Percentiles rank a stretch among this genome's conserved stretches.
Conservation (phyloP, 1,140 invertebrate genomes). For the Ditylenchus dipsaci region DNA sequence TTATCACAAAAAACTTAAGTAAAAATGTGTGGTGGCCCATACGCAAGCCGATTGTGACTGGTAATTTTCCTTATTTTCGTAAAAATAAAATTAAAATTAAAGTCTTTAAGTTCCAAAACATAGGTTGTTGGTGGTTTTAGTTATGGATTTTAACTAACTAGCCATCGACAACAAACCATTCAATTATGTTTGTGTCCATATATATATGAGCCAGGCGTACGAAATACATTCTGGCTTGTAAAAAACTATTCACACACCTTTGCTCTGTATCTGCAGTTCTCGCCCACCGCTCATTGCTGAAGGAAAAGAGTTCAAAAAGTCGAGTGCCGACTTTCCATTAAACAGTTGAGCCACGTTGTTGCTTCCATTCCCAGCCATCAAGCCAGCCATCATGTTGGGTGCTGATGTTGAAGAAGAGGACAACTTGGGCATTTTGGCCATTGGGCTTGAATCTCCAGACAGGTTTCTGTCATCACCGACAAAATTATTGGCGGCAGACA, state of each 20-base stretch:
- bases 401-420: neutral
- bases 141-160: too few relatives aligned
- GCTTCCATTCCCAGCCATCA: neutral
- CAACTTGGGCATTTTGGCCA: slow-evolving; percentile 2
- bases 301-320: neutral
- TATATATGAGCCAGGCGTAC: too few relatives aligned
- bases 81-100: too few relatives aligned
- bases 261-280: slow-evolving; percentile 3
- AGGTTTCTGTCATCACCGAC: neutral
- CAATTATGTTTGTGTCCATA: too few relatives aligned
- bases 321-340: neutral
- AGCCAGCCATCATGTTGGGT: neutral
- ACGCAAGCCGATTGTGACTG: too few relatives aligned
- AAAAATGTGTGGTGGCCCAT: too few relatives aligned
- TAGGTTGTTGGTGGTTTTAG: too few relatives aligned
- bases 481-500: neutral
- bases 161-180: too few relatives aligned
- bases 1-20: too few relatives aligned
- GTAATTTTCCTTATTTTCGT: too few relatives aligned
- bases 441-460: neutral
- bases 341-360: neutral
- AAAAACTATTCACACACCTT: neutral
- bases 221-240: too few relatives aligned
- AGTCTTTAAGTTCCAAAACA: too few relatives aligned
- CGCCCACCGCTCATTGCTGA: neutral